Evolutionary conservation across 2,113 vertebrate genomes (phyloP).

Genomic region (Todiramphus chloris): DNA sequence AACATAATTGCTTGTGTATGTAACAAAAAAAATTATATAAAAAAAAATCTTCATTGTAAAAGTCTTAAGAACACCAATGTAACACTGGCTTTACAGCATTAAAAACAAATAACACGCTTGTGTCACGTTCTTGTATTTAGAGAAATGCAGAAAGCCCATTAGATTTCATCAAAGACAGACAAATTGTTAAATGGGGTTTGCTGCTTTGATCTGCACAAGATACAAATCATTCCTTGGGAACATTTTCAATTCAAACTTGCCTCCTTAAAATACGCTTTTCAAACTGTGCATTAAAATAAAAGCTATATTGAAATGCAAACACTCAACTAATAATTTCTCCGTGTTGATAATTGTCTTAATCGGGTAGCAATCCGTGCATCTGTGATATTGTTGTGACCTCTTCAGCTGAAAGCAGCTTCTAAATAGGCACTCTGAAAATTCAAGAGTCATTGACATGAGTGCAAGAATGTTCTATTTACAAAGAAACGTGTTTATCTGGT

Average conservation of each 20-base stretch:
- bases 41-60: constrained; percentile 5
- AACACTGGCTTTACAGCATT: constrained; percentile 51
- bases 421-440: constrained; percentile 51
- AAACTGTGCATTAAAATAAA: constrained; percentile 62
- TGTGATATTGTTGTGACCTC: constrained; percentile 42
- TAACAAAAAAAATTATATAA: background rate
- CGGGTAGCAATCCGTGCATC: constrained; percentile 32
- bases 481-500: background rate
- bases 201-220: constrained; percentile 58
- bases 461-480: constrained; percentile 50
- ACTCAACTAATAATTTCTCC: constrained; percentile 35
- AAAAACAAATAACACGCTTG: constrained; percentile 68
- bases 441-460: constrained; percentile 34
- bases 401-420: constrained; percentile 50
- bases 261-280: constrained; percentile 64
- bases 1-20: constrained; percentile 63
- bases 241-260: constrained; percentile 31
- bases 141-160: constrained; percentile 61
- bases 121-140: constrained; percentile 56
- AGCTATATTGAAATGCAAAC: constrained; percentile 53
- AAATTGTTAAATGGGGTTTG: constrained; percentile 64
- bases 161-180: constrained; percentile 64
- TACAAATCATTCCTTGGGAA: constrained; percentile 50
- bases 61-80: constrained; percentile 54
- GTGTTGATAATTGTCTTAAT: constrained; percentile 68